These are phyloP conservation scores for Taenaris catops DNA, from an alignment of 2,888 invertebrate species.

Conservation along the genomic window DNA sequence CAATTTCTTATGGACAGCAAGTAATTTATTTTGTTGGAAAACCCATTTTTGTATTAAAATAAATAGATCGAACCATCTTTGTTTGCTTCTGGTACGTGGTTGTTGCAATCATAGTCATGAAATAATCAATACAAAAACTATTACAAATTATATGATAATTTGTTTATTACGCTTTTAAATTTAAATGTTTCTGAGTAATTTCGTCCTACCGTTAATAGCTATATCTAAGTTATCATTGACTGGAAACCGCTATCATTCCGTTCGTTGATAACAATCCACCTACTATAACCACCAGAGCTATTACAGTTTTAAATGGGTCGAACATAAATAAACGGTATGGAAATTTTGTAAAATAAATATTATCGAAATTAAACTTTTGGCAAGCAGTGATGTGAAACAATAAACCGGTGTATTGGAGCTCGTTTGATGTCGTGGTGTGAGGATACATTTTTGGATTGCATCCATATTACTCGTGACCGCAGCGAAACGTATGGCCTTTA, in stretches of 20 bases:
- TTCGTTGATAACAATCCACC: neutral
- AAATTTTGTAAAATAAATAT: constrained; percentile 22
- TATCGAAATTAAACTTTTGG: constrained; percentile 33
- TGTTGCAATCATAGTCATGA: too few species aligned
- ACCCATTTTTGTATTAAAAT: too few species aligned
- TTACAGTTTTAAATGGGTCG: constrained; percentile 11
- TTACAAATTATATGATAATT: too few species aligned
- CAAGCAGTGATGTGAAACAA: constrained; percentile 34
- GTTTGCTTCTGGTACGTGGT: too few species aligned
- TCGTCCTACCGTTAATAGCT: too few species aligned
- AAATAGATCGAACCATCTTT: too few species aligned
- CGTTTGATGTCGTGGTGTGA: constrained; percentile 34
- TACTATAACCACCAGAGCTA: constrained; percentile 3
- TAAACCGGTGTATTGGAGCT: constrained; percentile 34
- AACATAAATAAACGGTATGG: constrained; percentile 9
- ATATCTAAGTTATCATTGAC: too few species aligned
- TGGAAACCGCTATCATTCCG: neutral
- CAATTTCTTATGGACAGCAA: too few species aligned
- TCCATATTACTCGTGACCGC: constrained; percentile 63
- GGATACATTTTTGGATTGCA: constrained; percentile 61
- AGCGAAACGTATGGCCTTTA: constrained; percentile 45
- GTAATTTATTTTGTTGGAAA: too few species aligned
- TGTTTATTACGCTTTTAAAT: too few species aligned
- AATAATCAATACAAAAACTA: too few species aligned
- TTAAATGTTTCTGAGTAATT: too few species aligned